Evolutionary conservation across 2,797 vertebrate genomes (phyloP).

Genomic region (Melanotaenia nigrans): DNA sequence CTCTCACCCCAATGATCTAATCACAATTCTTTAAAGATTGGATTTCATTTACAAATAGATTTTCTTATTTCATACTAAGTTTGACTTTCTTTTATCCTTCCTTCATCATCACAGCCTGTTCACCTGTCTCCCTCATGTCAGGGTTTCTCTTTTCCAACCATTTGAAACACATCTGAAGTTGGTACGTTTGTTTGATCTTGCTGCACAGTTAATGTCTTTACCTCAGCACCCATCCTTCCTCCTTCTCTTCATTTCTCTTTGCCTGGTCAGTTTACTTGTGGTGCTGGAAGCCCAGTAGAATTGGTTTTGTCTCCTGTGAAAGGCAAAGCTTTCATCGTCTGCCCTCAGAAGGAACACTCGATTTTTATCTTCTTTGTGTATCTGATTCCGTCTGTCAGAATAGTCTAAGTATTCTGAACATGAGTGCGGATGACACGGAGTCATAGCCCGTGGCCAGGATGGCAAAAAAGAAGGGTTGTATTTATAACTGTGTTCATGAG

Average conservation of each 20-base stretch:
- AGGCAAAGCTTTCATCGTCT: slow-evolving; percentile 54
- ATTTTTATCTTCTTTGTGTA: slow-evolving; percentile 30
- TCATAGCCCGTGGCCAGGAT: slow-evolving; percentile 33
- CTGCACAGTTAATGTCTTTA: slow-evolving; percentile 38
- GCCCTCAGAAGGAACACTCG: slow-evolving; percentile 37
- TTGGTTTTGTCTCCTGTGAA: slow-evolving; percentile 44
- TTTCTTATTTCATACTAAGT: not conserved
- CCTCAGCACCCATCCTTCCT: slow-evolving; percentile 19
- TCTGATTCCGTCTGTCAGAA: slow-evolving; percentile 43
- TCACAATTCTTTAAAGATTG: not conserved
- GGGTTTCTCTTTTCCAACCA: slow-evolving; percentile 24
- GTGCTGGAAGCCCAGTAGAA: slow-evolving; percentile 46
- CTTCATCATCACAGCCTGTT: slow-evolving; percentile 6
- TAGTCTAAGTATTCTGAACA: slow-evolving; percentile 36
- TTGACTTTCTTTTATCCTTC: not conserved
- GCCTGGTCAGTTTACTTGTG: slow-evolving; percentile 50
- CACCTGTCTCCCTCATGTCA: slow-evolving; percentile 20
- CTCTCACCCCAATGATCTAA: not conserved
- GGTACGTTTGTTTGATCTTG: slow-evolving; percentile 55
- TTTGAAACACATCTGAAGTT: slow-evolving; percentile 53
- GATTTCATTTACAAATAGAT: too few species aligned
- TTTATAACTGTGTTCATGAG: slow-evolving; percentile 2
- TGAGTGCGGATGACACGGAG: slow-evolving; percentile 25
- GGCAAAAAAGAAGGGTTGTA: slow-evolving; percentile 19
- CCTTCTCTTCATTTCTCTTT: slow-evolving; percentile 25